Evolutionary conservation across 2,797 vertebrate genomes (phyloP), one percentile per base, ranked within the genome.

Genomic region (Adrianichthys oophorus): DNA sequence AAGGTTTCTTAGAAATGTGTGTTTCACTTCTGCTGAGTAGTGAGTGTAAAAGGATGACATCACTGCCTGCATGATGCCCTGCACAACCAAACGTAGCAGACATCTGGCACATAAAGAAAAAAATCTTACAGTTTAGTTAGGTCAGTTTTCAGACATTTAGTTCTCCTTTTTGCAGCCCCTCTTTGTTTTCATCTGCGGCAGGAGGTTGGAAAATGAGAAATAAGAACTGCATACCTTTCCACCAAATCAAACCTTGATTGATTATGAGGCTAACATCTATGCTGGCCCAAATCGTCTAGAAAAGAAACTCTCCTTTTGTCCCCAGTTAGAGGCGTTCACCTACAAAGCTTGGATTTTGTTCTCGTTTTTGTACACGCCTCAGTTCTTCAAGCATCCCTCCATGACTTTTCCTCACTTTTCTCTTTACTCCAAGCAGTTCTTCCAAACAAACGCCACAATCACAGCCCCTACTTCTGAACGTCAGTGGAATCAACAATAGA

Each of bases 191-290:
- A 49, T 56, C 62, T 59, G 56, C 52, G 41, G 61, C 46, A 26
- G 16, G 59, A 56, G 32, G 40, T 49, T 61, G 44, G 53, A 58
- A 76, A 78, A 68, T 62, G 19, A 68, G 47, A 68, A 71, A 60
- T 55, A 56, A 48, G 23, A 68, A 66, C 59, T 24, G 43, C 65
- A 81, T 83, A 72, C 68, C 63, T 82, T 84, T 79, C 70, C 68
- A 75, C 56, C 51, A 66, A 68, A 83, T 80, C 68, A 54, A 65
- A 62, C 44, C 21, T 42, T 62, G 67, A 66, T 23, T 65, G 23
- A 66, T 57, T 59, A 50, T 52, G 59, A 53, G 24, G 19, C 21
- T 47, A 60, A 62, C 12, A 41, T 56, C 32, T 68, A 51, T 45
- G 40, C 17, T 62, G 41, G 57, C 37, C 18, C 17, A 2, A 5